Base-by-base conservation (phyloP, 2,888 invertebrate genomes). In the Phania funesta region DNA sequence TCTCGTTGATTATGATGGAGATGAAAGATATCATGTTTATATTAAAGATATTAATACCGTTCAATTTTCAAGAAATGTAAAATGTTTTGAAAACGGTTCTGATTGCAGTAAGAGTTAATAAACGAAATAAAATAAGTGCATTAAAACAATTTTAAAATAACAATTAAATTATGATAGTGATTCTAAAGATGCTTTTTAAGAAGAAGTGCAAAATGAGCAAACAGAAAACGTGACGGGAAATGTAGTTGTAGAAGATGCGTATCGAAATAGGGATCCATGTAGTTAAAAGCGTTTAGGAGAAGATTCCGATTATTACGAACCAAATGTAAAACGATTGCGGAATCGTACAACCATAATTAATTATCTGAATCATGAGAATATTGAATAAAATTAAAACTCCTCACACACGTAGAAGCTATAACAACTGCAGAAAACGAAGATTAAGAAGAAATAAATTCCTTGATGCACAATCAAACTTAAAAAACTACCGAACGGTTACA, bases 1-100 rank as follows among this genome's bases (percentile, higher is more conserved):
- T 22, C 38, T 68, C 1, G 46, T 68, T 56, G 58, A 48, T n/a
- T 71, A 58, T 35, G 46, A 60, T 60, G 32, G 44, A 41, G 32
- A 44, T 16, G 44, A 44, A 56, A 13, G 46, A 5, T 46, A 68
- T 38, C 13, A 38, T 5, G 13, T 44, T 16, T 62, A 26, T 29
- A 62, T 29, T 13, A 35, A 29, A 18, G 11, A 62, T 16, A 44
- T 2, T 0, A 62, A 62, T 11, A n/a, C 1, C 18, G 24, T 44
- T n/a, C 6, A 58, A 58, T 13, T 38, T 2, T 38, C 58, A 9
- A 20, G 38, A 58, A n/a, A 58, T 58, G 38, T 73, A 13, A 50
- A 38, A 38, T 71, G 58, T 32, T 7, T 44, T 11, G 58, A 70
- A 52, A 46, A 5, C 1, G 2, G 32, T 48, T 16, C 3, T 22